Conservation (phyloP, 2,888 invertebrate species). For the Arctia plantaginis region DNA sequence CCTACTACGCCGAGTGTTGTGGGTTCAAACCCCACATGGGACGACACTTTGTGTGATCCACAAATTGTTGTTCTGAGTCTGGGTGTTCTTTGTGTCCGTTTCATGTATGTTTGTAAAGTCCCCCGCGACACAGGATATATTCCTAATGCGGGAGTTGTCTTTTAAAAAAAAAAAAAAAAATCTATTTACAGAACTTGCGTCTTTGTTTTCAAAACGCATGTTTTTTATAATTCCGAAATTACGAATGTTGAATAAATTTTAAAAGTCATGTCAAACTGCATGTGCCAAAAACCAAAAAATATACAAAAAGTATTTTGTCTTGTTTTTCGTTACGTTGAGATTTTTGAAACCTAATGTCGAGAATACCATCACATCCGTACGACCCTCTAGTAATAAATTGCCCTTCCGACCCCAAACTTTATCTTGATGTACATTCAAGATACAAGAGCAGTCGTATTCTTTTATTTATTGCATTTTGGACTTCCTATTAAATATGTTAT, state of each 20-base stretch:
- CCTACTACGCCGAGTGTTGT: too few species aligned
- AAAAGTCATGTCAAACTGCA: background rate
- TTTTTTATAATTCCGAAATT: conserved; percentile 22
- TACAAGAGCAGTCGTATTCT: conserved; percentile 52
- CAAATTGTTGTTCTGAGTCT: too few species aligned
- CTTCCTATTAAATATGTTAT: conserved; percentile 52
- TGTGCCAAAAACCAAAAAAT: background rate
- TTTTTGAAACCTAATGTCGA: conserved; percentile 37
- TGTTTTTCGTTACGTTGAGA: conserved; percentile 22
- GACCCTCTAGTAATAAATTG: conserved; percentile 62
- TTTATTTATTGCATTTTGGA: conserved; percentile 53
- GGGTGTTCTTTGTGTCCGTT: too few species aligned
- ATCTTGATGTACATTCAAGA: conserved; percentile 58
- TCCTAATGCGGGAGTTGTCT: too few species aligned
- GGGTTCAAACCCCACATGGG: too few species aligned
- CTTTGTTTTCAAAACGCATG: conserved; percentile 25
- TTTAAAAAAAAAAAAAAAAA: too few species aligned
- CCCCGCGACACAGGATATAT: too few species aligned
- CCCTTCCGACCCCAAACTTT: conserved; percentile 56
- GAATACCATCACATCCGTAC: conserved; percentile 46
- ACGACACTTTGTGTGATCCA: too few species aligned
- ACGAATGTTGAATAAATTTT: background rate
- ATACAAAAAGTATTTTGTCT: conserved; percentile 22
- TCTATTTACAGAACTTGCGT: conserved; percentile 1
- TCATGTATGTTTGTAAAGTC: too few species aligned